A percentile compares a stretch with the other conserved stretches of the same genome.
Conservation (phyloP, 2,888 invertebrate genomes). For the Xylocampa areola region DNA sequence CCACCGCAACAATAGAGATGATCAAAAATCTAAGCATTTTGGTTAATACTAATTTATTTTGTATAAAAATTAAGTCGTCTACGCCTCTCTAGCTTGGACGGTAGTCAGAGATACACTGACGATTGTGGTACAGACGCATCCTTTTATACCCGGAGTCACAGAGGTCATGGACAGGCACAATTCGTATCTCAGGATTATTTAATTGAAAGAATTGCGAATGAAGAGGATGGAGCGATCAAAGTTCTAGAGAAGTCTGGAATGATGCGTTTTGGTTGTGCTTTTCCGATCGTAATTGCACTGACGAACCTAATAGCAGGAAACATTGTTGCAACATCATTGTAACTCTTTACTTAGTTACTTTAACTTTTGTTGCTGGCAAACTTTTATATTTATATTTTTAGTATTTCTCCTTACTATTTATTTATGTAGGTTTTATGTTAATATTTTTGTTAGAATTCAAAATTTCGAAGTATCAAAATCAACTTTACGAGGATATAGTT, state of each 20-base stretch:
- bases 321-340: not conserved
- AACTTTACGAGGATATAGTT: too few species aligned
- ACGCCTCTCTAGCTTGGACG: slow-evolving; percentile 61
- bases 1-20: slow-evolving; percentile 70
- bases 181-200: slow-evolving; percentile 72
- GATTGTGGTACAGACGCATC: slow-evolving; percentile 47
- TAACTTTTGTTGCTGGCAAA: too few species aligned
- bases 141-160: slow-evolving; percentile 72
- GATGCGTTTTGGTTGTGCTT: slow-evolving; percentile 16
- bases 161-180: slow-evolving; percentile 78
- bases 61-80: slow-evolving; percentile 60
- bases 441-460: too few species aligned
- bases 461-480: too few species aligned
- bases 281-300: slow-evolving; percentile 2
- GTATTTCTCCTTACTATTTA: too few species aligned
- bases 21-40: slow-evolving; percentile 73
- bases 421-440: too few species aligned
- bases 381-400: too few species aligned
- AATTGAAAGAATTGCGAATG: slow-evolving; percentile 68
- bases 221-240: slow-evolving; percentile 54
- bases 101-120: slow-evolving; percentile 68
- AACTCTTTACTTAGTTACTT: too few species aligned
- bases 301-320: not conserved
- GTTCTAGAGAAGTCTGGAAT: slow-evolving; percentile 60
- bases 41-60: slow-evolving; percentile 30